Conservation (phyloP, 1,140 invertebrate genomes). For the Nasonia longicornis region DNA sequence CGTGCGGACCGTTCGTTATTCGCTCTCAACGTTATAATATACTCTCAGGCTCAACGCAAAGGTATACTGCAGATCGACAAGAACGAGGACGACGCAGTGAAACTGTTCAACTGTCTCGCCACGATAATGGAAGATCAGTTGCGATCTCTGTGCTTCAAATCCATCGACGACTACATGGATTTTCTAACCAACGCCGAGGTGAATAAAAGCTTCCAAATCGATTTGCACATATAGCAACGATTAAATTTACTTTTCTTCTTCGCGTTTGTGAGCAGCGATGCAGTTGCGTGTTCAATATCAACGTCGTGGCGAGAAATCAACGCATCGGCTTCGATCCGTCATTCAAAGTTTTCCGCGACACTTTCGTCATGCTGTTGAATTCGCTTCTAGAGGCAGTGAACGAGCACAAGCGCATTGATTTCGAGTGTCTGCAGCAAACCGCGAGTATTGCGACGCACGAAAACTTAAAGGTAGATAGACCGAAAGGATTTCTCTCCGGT, state of each 20-base stretch:
- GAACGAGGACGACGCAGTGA: slow-evolving; percentile 75
- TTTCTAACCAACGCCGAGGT: slow-evolving; percentile 83
- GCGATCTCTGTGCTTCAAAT: slow-evolving; percentile 83
- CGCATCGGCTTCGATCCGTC: slow-evolving; percentile 83
- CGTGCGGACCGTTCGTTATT: too few relatives aligned
- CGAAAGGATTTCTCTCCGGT: not conserved
- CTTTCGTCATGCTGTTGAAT: slow-evolving; percentile 79
- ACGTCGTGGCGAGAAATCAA: slow-evolving; percentile 76
- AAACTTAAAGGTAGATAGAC: slow-evolving; percentile 19
- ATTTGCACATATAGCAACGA: not conserved
- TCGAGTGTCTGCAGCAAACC: slow-evolving; percentile 31
- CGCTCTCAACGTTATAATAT: not conserved
- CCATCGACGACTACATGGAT: slow-evolving; percentile 82
- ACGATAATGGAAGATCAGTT: slow-evolving; percentile 89
- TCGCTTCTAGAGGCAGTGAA: slow-evolving; percentile 54
- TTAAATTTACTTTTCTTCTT: not conserved
- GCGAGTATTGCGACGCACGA: too few relatives aligned
- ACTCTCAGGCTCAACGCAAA: slow-evolving; percentile 77
- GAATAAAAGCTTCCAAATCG: slow-evolving; percentile 50
- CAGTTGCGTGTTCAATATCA: slow-evolving; percentile 82
- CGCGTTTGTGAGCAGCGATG: slow-evolving; percentile 65
- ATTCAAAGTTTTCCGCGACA: slow-evolving; percentile 80
- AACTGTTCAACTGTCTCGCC: slow-evolving; percentile 87
- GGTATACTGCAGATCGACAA: slow-evolving; percentile 79
- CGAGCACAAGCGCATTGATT: slow-evolving; percentile 42